These are phyloP conservation scores for Apostichopus japonicus DNA, from an alignment of 35 echinoderm and acorn worm species.

Conservation along the genomic window DNA sequence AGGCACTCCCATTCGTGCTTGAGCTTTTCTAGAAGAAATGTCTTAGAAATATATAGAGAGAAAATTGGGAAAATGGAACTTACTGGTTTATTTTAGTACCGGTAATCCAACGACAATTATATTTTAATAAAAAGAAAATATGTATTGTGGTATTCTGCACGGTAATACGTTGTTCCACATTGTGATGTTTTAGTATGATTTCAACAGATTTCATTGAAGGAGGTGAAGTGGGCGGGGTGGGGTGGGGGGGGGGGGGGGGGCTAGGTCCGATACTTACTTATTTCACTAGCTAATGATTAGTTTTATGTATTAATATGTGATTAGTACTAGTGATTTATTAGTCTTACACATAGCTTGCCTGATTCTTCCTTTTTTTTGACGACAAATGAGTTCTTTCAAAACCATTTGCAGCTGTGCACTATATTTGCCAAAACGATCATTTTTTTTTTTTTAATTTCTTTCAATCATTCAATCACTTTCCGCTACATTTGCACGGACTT, in stretches of 20 bases:
- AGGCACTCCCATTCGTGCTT: too few relatives aligned
- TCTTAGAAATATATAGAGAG: too few relatives aligned
- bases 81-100: too few relatives aligned
- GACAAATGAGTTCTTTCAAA: not conserved
- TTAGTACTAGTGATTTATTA: not conserved
- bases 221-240: not conserved
- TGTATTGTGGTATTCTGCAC: too few relatives aligned
- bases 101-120: too few relatives aligned
- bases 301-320: too few relatives aligned
- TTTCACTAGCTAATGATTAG: not conserved
- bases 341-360: not conserved
- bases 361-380: not conserved
- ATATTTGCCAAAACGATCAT: not conserved
- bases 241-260: not conserved
- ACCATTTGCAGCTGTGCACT: not conserved
- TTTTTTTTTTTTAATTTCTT: not conserved
- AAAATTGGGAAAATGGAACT: too few relatives aligned
- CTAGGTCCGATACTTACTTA: not conserved
- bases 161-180: too few relatives aligned
- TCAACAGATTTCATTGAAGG: too few relatives aligned
- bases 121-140: too few relatives aligned
- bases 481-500: not conserved
- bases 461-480: not conserved
- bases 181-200: too few relatives aligned
- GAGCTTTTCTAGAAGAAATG: too few relatives aligned